Base-by-base conservation (phyloP, 2,888 invertebrate genomes). In the Shargacucullia verbasci region DNA sequence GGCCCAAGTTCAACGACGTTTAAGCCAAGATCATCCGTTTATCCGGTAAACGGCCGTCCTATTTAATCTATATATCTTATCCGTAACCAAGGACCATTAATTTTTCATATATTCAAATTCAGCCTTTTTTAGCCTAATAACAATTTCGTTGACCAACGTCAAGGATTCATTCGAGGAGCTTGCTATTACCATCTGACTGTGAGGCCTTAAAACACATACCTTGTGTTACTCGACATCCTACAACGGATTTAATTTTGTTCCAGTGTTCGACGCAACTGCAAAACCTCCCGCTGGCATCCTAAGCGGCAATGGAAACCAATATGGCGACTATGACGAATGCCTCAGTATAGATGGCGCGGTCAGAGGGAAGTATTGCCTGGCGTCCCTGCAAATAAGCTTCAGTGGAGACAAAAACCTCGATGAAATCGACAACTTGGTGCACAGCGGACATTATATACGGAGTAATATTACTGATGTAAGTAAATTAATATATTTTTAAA, bases 211-310 rank as follows among this genome's bases (percentile, higher is more conserved):
- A n/a, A n/a, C n/a, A n/a, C n/a, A n/a, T n/a, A n/a, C n/a, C n/a
- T n/a, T n/a, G n/a, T n/a, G n/a, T n/a, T n/a, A n/a, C 29, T 35
- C 13, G 10, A 13, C 1, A 27, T 11, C 14, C 31, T 15, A 15
- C 20, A 8, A 31, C 6, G 14, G n/a, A 2, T 43, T 46, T 27
- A 0, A 48, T 56, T 50, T 48, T 83, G 74, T 91, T 92, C 31
- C 87, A 96, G 96, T 96, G 96, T 95, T 96, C 79, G 96, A 96
- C 82, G 95, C 96, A n/a, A 95, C 96, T 2, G 96, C 96, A 1
- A 96, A 96, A 84, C 91, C 95, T 6, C 95, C 96, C 0, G 95
- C 96, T 0, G 96, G 96, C 31, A 93, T 96, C 39, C 84, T 96
- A 14, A 96, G 94, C 74, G 96, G 96, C 9, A 96, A 96, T 74